Evolutionary conservation across 2,113 vertebrate genomes (phyloP), one percentile per base, ranked within the genome.

Genomic region (Holacanthus passer): DNA sequence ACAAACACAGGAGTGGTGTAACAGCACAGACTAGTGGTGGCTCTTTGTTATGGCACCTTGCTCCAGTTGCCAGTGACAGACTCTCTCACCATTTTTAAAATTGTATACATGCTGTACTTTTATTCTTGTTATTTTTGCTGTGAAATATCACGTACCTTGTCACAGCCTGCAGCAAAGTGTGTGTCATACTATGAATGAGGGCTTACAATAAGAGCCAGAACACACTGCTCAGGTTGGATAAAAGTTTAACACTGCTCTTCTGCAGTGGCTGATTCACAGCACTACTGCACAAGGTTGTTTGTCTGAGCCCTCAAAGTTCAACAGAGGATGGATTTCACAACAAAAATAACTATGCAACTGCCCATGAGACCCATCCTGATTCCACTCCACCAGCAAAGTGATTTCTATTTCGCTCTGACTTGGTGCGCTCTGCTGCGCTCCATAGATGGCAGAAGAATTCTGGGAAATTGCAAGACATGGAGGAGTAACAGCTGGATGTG

Each of bases 1-100:
- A 76, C 77, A 75, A 55, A 55, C 13, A 27, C 87, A 92, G 82
- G 56, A 78, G 79, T 73, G 85, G 87, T 86, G 82, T 91, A 89
- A 91, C 84, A 93, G 92, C 90, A 89, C 92, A 60, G 85, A 88
- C 93, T 91, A 86, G 92, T 92, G 94, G 92, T 10, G 56, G 31
- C 60, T 78, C 16, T 32, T 2, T 13, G 64, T 48, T 7, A 91
- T 29, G 62, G 41, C 93, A 87, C 4, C 41, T 47, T 52, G 52
- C 39, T 78, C 45, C 16, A 32, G 17, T 71, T 86, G 35, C 27
- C 35, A 56, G 2, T 29, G 73, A 47, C n/a, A 20, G 29, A 47
- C 52, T 55, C 16, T 16, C 14, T 14, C 19, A 27, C 16, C 6
- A 48, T 68, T 56, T 72, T 58, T 24, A 71, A 16, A 14, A 20